Evolutionary conservation across 2,888 invertebrate species (phyloP).

Genomic region (Pilophorus perplexus): DNA sequence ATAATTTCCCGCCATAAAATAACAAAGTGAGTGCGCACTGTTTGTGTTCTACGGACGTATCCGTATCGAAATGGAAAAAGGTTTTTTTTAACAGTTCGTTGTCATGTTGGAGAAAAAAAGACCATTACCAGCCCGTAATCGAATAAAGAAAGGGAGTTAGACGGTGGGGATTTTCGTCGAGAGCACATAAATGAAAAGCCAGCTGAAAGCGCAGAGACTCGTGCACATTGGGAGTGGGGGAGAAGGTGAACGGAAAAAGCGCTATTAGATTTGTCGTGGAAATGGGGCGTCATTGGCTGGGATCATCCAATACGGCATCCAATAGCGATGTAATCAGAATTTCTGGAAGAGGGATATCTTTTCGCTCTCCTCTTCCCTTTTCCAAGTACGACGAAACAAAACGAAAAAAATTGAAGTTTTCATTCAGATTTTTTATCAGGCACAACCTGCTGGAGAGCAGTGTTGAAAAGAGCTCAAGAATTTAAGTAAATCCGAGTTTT

Average conservation of each 20-base stretch:
- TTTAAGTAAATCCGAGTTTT: no score
- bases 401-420: no score
- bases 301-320: slow-evolving; percentile 30
- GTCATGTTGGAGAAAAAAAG: no score
- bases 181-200: slow-evolving; percentile 19
- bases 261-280: slow-evolving; percentile 29
- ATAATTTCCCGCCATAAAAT: no score
- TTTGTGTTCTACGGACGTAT: no score
- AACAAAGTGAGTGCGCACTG: no score
- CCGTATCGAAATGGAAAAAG: no score
- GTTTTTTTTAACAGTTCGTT: no score
- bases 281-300: slow-evolving; percentile 27
- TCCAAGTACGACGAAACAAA: no score
- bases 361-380: not conserved
- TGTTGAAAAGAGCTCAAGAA: no score
- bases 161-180: not conserved
- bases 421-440: no score
- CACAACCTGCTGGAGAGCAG: no score
- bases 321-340: slow-evolving; percentile 22
- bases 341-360: slow-evolving; percentile 15
- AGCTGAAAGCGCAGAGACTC: not conserved
- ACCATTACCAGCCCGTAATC: not conserved
- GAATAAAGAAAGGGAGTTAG: not conserved
- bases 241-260: slow-evolving; percentile 18
- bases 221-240: not conserved